Evolutionary conservation across 2,797 vertebrate genomes (phyloP).

Genomic region (Poeciliopsis paucimaculata): DNA sequence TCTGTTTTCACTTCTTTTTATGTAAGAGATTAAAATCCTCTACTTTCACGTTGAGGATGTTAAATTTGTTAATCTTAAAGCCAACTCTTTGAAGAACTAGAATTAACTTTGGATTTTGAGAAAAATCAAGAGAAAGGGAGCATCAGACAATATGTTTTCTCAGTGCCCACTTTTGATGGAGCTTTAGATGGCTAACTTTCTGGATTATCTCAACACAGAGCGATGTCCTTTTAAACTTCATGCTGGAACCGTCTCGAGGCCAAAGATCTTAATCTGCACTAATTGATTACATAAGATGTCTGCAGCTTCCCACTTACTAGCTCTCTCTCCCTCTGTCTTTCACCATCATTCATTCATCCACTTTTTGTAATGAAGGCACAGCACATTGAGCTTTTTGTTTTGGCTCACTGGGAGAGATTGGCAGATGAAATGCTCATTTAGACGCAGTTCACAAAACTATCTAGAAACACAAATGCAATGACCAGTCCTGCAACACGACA

Average conservation of each 20-base stretch:
- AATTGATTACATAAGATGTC: conserved; percentile 71
- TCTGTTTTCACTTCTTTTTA: background rate
- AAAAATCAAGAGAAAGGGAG: conserved; percentile 3
- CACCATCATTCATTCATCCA: conserved; percentile 34
- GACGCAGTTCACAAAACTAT: conserved; percentile 20
- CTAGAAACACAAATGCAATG: conserved; percentile 19
- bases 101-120: background rate
- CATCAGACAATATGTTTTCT: background rate
- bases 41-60: background rate
- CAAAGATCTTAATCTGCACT: conserved; percentile 74
- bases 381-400: conserved; percentile 51
- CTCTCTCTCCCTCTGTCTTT: conserved; percentile 6
- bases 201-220: conserved; percentile 27
- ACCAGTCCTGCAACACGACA: background rate
- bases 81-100: background rate
- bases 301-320: conserved; percentile 18
- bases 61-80: background rate
- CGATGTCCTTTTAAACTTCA: conserved; percentile 29
- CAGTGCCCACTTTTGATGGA: background rate
- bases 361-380: conserved; percentile 54
- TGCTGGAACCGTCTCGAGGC: conserved; percentile 49
- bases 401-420: conserved; percentile 31
- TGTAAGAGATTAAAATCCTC: background rate
- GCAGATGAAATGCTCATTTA: conserved; percentile 32
- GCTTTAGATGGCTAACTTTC: conserved; percentile 4